Evolutionary conservation across 2,888 invertebrate species (phyloP), one percentile per base, ranked within the genome.

Genomic region (Lasioglossum villosulum): DNA sequence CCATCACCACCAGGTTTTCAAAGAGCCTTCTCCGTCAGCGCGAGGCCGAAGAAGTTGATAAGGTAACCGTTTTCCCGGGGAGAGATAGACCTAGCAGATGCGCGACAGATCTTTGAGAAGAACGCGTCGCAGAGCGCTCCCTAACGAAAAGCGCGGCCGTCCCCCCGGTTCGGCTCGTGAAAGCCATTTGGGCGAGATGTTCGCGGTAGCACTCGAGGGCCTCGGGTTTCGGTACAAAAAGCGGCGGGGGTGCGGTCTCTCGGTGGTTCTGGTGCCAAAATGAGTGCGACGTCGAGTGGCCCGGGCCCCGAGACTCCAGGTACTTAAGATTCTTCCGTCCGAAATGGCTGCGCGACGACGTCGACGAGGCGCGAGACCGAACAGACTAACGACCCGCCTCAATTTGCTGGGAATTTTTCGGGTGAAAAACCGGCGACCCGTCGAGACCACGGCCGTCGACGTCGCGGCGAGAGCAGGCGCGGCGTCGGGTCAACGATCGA

Each of bases 151-250:
- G 75, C 27, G 48, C 70, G 75, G 23, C 73, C 48, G 1, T 45
- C 19, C 19, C 42, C 75, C 63, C 30, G 30, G 10, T 30, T 27
- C 34, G 42, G 42, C 45, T 59, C 48, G 42, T 72, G 70, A 80
- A 84, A 87, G 87, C 78, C 83, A 87, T 86, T 88, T 81, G 68
- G 71, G 83, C 79, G 83, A 81, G 82, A 86, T 84, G 76, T 74
- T 74, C 82, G 77, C 75, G 70, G 37, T 68, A 74, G 73, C 78
- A 76, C 87, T 87, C 48, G 89, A 84, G 76, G 66, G 63, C 80
- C 52, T 63, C 59, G 75, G 66, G 81, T 71, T 56, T n/a, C 23
- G 56, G 12, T 30, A 87, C 75, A 86, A 83, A 86, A 89, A 80
- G 78, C 71, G 16, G 71, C 42, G 59, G 72, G 82, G 83, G 78